These are phyloP conservation scores for Phthorimaea operculella DNA, from an alignment of 1,140 invertebrate genomes.

Conservation along the genomic window DNA sequence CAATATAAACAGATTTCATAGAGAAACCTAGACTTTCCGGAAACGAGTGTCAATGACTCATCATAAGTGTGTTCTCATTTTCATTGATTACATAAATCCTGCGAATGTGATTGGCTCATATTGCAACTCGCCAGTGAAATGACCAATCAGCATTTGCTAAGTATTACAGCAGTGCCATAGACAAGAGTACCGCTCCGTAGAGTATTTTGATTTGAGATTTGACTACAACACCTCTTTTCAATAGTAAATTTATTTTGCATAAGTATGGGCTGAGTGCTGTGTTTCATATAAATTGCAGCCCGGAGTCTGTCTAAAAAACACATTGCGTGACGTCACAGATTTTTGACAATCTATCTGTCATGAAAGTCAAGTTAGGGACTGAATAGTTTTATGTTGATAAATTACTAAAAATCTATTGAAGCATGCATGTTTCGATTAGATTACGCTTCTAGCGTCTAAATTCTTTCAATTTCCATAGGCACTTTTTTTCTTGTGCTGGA, in stretches of 20 bases:
- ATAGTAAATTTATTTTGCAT: no score
- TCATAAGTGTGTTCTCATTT: constrained; percentile 44
- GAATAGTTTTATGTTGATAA: constrained; percentile 24
- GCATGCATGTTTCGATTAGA: constrained; percentile 25
- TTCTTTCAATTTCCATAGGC: neutral
- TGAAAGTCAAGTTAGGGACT: constrained; percentile 17
- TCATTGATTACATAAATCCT: constrained; percentile 19
- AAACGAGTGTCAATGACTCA: constrained; percentile 65
- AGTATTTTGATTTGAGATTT: no score
- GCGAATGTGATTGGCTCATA: constrained; percentile 27
- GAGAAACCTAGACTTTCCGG: constrained; percentile 46
- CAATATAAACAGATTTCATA: constrained; percentile 27
- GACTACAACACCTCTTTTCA: no score
- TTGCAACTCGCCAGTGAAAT: neutral
- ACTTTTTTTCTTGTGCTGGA: neutral
- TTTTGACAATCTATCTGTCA: neutral
- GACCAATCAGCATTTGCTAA: constrained; percentile 25
- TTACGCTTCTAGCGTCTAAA: constrained; percentile 14
- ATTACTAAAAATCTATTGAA: constrained; percentile 28
- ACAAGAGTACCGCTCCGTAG: no score
- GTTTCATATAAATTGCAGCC: neutral
- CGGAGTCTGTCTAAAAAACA: neutral
- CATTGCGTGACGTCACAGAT: neutral
- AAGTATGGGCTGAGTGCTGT: no score
- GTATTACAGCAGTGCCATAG: neutral